These are phyloP conservation scores for Megalurothrips usitatus DNA, from an alignment of 2,888 invertebrate species.

Conservation along the genomic window DNA sequence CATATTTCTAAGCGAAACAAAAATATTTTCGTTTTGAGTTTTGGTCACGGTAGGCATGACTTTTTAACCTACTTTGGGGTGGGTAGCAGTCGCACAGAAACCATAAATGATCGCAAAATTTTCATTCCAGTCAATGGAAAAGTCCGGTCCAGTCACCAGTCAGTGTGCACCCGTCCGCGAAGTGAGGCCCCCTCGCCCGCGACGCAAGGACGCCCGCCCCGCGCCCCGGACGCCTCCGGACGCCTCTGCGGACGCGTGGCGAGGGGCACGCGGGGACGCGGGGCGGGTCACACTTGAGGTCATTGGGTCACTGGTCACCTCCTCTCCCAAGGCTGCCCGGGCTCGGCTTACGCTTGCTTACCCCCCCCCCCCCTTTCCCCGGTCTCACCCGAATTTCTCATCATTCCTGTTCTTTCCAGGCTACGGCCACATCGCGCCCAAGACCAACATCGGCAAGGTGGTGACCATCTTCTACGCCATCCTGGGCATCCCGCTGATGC, in stretches of 20 bases:
- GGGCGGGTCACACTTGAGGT: neutral
- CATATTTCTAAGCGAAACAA: no score
- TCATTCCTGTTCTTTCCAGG: slow-evolving; percentile 56
- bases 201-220: neutral
- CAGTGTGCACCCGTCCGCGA: no score
- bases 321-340: neutral
- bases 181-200: neutral
- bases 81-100: no score
- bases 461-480: slow-evolving; percentile 95
- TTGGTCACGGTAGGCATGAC: no score
- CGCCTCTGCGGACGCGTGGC: no score
- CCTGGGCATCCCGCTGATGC: slow-evolving; percentile 90
- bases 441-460: slow-evolving; percentile 88
- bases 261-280: no score
- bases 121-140: no score
- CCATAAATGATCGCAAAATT: no score
- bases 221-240: no score
- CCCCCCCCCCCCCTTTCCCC: neutral
- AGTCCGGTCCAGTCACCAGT: no score
- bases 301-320: neutral
- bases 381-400: neutral
- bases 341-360: neutral
- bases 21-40: no score
- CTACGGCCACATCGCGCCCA: slow-evolving; percentile 92
- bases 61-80: no score